Conservation (phyloP, 2,888 invertebrate species). For the Phoenoteleia sp. region DNA sequence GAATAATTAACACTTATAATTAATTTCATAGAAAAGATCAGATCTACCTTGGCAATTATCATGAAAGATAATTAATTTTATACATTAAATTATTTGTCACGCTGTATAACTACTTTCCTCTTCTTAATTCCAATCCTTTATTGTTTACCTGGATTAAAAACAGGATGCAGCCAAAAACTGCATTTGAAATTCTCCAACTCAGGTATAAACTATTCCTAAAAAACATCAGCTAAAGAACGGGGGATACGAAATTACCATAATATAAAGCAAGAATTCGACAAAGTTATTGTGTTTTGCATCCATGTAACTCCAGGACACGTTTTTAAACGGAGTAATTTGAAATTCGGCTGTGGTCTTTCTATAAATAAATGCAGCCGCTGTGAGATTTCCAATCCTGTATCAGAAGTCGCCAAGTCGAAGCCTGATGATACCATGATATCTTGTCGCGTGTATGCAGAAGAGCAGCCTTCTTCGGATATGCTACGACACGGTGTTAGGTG, state of each 20-base stretch:
- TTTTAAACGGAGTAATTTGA: conserved; percentile 40
- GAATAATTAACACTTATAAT: too few relatives aligned
- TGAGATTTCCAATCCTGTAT: conserved; percentile 18
- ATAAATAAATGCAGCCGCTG: conserved; percentile 57
- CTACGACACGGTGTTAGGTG: conserved; percentile 72
- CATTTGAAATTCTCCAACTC: conserved; percentile 2
- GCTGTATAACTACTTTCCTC: neutral
- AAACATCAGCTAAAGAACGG: neutral
- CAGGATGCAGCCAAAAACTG: neutral
- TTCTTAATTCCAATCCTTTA: neutral
- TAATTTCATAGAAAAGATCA: neutral
- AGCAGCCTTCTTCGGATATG: conserved; percentile 77
- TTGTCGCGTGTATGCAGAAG: conserved; percentile 73
- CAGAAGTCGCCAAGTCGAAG: neutral
- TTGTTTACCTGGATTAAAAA: neutral
- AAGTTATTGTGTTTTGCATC: neutral
- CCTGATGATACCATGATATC: conserved; percentile 20
- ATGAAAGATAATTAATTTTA: neutral
- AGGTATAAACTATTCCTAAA: neutral
- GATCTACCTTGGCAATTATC: neutral
- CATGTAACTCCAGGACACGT: conserved; percentile 11
- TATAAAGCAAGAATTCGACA: conserved; percentile 33
- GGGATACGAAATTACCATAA: conserved; percentile 4
- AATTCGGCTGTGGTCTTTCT: conserved; percentile 61
- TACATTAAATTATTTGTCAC: neutral